Conservation (phyloP, 2,797 vertebrate genomes). For the Enteromius radiatus region DNA sequence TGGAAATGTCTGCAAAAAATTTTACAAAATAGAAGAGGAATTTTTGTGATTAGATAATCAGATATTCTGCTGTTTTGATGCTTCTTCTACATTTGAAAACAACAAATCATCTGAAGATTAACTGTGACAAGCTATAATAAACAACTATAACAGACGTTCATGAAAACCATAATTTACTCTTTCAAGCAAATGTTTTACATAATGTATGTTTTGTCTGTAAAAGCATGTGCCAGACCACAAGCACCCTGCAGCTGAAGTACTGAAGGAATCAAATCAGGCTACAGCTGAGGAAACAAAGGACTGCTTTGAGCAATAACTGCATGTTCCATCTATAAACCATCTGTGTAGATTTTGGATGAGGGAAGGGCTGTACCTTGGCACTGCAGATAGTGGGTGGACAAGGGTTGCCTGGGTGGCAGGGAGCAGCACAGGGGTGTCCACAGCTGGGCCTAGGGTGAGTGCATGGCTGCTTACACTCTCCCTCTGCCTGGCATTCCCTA, state of each 20-base stretch:
- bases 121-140: neutral
- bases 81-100: neutral
- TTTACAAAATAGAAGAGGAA: neutral
- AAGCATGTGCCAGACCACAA: constrained; percentile 3
- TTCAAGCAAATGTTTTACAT: neutral
- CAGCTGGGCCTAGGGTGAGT: constrained; percentile 83
- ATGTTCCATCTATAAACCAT: neutral
- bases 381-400: constrained; percentile 86
- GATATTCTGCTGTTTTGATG: constrained; percentile 1
- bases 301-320: neutral
- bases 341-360: neutral
- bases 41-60: neutral
- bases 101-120: neutral
- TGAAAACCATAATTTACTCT: constrained; percentile 4
- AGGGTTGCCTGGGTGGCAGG: constrained; percentile 86
- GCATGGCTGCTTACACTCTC: constrained; percentile 90
- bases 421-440: constrained; percentile 88
- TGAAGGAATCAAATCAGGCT: neutral
- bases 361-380: constrained; percentile 82
- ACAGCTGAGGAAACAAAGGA: constrained; percentile 2
- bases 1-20: neutral
- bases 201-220: neutral
- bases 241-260: neutral
- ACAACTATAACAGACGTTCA: neutral
- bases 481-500: constrained; percentile 87